phyloP scores from a whole-genome alignment of 2,888 invertebrate species.

The Agrotis segetum region DNA sequence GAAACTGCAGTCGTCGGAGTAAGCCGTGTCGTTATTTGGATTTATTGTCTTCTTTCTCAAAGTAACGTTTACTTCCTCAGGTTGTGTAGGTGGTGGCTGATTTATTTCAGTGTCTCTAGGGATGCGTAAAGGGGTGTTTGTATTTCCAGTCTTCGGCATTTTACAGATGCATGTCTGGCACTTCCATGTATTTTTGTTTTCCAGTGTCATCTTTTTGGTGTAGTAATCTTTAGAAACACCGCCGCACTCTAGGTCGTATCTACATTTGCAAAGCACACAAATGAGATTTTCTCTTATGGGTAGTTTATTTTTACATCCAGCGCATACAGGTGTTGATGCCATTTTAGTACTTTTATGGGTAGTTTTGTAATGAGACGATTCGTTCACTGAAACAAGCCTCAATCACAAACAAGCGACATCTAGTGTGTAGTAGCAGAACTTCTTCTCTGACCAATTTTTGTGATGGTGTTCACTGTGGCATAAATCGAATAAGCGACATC shows the following conservation, averaged over 20 bases:
- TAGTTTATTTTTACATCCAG: slow-evolving; percentile 24
- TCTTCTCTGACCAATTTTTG: background rate
- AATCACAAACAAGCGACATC: background rate
- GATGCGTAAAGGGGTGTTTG: slow-evolving; percentile 14
- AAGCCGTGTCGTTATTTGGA: slow-evolving; percentile 4
- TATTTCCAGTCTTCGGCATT: slow-evolving; percentile 30
- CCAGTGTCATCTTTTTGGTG: slow-evolving; percentile 1
- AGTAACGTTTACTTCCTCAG: slow-evolving; percentile 1
- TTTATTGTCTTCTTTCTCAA: background rate
- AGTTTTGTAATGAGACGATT: background rate
- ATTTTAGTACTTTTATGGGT: background rate
- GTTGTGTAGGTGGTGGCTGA: background rate
- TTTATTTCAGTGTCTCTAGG: background rate
- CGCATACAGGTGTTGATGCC: slow-evolving; percentile 15
- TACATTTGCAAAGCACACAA: background rate
- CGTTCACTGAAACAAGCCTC: background rate
- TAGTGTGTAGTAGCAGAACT: background rate
- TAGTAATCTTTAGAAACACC: slow-evolving; percentile 2
- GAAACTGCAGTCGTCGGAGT: slow-evolving; percentile 10
- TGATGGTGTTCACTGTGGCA: background rate
- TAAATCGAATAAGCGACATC: too few relatives aligned
- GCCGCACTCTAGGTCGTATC: background rate
- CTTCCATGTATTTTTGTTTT: slow-evolving; percentile 24
- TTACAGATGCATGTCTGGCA: slow-evolving; percentile 28
- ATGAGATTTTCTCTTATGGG: slow-evolving; percentile 25